Conservation (phyloP, 2,888 invertebrate species). For the Drosophila phalerata region DNA sequence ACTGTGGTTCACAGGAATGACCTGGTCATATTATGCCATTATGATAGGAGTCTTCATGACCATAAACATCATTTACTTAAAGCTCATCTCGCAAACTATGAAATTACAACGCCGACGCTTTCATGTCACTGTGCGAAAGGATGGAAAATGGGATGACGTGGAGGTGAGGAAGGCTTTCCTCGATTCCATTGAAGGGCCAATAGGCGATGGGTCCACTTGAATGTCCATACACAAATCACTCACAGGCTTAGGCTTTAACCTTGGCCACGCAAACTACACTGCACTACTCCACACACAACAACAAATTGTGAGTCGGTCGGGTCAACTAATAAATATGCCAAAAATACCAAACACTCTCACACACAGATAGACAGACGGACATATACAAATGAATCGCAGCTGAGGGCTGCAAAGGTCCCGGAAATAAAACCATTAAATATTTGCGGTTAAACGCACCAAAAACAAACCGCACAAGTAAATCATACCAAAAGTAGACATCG, state of each 20-base stretch:
- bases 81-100: constrained; percentile 19
- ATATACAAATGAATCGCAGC: constrained; percentile 75
- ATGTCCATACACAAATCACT: constrained; percentile 33
- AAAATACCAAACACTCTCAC: constrained; percentile 43
- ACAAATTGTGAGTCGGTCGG: constrained; percentile 58
- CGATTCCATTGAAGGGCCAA: background rate
- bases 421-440: constrained; percentile 81
- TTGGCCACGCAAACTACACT: constrained; percentile 16
- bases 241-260: constrained; percentile 41
- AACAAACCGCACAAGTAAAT: constrained; percentile 79
- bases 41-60: background rate
- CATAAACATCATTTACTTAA: constrained; percentile 5
- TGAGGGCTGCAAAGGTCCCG: constrained; percentile 47
- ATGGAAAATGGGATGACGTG: background rate
- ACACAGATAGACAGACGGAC: constrained; percentile 36
- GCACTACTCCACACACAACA: constrained; percentile 25
- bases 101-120: constrained; percentile 10
- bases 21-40: background rate
- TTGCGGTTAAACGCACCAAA: constrained; percentile 80
- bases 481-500: constrained; percentile 71
- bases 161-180: background rate
- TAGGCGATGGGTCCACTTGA: constrained; percentile 19
- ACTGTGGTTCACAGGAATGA: constrained; percentile 4
- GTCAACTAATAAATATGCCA: constrained; percentile 79
- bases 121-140: too few species aligned